Percentiles rank a stretch among this genome's conserved stretches.
phyloP scores from a whole-genome alignment of 2,888 invertebrate genomes.

The Chouioia cunea region DNA sequence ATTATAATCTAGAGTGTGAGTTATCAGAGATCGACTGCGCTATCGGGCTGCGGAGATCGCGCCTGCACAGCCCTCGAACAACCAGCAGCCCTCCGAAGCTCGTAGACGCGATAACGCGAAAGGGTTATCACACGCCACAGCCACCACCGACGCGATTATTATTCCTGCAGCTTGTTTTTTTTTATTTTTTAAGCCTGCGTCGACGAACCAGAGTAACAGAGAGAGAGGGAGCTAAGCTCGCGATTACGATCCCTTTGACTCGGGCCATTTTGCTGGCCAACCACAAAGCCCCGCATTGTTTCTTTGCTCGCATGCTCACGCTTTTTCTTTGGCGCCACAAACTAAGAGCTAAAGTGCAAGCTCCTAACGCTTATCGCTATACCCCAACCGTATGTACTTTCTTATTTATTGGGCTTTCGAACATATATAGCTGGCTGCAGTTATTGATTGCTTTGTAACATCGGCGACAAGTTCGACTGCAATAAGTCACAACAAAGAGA shows the following conservation, averaged over 20 bases:
- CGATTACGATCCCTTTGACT: slow-evolving; percentile 63
- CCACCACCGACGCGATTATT: slow-evolving; percentile 49
- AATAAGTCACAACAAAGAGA: no score
- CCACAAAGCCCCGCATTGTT: slow-evolving; percentile 57
- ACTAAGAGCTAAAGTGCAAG: no score
- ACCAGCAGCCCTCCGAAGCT: slow-evolving; percentile 7
- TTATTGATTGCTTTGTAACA: no score
- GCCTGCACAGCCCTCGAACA: slow-evolving; percentile 51
- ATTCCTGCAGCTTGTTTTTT: slow-evolving; percentile 24
- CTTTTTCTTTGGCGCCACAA: no score
- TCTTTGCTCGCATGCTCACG: slow-evolving; percentile 36
- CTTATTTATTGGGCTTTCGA: no score
- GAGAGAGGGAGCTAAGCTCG: slow-evolving; percentile 14
- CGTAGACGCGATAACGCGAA: slow-evolving; percentile 62
- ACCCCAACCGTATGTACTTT: no score
- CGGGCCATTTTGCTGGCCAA: slow-evolving; percentile 58
- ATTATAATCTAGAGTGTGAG: slow-evolving; percentile 65
- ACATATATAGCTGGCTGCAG: no score
- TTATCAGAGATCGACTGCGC: slow-evolving; percentile 64
- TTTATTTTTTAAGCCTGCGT: slow-evolving; percentile 8
- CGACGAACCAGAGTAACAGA: no score
- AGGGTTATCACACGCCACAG: slow-evolving; percentile 66
- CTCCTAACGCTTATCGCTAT: no score
- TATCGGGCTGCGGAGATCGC: slow-evolving; percentile 64
- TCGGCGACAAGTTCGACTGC: no score